phyloP scores from a whole-genome alignment of 1,140 invertebrate genomes.

The Trialeurodes vaporariorum region DNA sequence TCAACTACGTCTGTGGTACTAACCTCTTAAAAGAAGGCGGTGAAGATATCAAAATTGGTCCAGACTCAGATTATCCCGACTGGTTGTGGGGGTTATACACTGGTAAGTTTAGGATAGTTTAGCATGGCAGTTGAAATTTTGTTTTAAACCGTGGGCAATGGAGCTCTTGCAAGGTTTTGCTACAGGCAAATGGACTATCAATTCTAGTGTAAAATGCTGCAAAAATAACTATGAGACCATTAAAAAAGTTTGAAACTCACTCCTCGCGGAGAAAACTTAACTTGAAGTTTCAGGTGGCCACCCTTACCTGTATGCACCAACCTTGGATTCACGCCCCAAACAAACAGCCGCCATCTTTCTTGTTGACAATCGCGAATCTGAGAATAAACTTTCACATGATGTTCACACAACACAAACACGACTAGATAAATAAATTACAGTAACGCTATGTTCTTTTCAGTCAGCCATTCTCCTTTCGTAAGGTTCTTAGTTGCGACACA shows the following conservation, averaged over 20 bases:
- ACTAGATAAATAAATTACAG: too few species aligned
- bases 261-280: background rate
- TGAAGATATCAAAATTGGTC: slow-evolving; percentile 70
- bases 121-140: background rate
- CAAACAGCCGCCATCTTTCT: too few species aligned
- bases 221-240: background rate
- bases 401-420: too few species aligned
- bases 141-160: too few species aligned
- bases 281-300: background rate
- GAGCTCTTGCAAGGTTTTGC: background rate
- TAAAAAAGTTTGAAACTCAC: background rate
- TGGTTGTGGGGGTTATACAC: slow-evolving; percentile 76
- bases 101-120: slow-evolving; percentile 24
- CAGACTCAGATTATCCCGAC: slow-evolving; percentile 81
- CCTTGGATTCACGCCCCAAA: too few species aligned
- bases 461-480: too few species aligned
- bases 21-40: slow-evolving; percentile 63
- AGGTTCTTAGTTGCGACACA: too few species aligned
- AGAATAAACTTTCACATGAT: too few species aligned
- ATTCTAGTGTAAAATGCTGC: background rate
- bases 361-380: too few species aligned
- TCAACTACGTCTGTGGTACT: slow-evolving; percentile 72
- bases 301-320: too few species aligned
- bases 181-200: background rate
- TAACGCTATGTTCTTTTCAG: too few species aligned